Conservation (phyloP, 2,888 invertebrate species). For the Diploptera punctata region DNA sequence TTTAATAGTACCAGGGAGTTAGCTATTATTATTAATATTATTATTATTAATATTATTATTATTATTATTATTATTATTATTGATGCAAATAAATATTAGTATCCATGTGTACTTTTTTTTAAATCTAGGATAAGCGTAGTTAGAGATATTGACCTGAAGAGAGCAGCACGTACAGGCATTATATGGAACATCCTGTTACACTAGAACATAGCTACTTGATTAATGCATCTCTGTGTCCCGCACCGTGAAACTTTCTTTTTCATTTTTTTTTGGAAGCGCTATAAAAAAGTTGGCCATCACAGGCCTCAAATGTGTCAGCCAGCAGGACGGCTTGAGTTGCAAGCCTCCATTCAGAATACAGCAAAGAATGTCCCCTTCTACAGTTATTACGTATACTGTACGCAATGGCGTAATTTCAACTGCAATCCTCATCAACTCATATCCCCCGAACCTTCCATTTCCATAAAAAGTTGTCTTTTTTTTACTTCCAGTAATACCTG, state of each 20-base stretch:
- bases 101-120: too few relatives aligned
- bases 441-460: too few relatives aligned
- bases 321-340: not conserved
- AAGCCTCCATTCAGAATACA: not conserved
- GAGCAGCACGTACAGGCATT: not conserved
- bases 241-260: constrained; percentile 4
- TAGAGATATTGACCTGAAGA: too few relatives aligned
- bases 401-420: not conserved
- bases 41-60: not conserved
- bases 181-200: not conserved
- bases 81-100: too few relatives aligned
- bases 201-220: constrained; percentile 5
- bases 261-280: constrained; percentile 1
- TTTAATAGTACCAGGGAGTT: too few relatives aligned
- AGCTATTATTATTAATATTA: too few relatives aligned
- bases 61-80: not conserved
- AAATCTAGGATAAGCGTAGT: too few relatives aligned
- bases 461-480: too few relatives aligned
- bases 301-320: constrained; percentile 4
- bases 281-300: constrained; percentile 1
- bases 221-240: constrained; percentile 1
- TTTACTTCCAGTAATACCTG: too few relatives aligned
- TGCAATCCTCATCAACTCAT: too few relatives aligned
- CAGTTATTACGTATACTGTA: not conserved
- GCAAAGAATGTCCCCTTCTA: not conserved